These are phyloP conservation scores for Drosophila picticornis DNA, from an alignment of 2,888 invertebrate genomes.

Conservation along the genomic window DNA sequence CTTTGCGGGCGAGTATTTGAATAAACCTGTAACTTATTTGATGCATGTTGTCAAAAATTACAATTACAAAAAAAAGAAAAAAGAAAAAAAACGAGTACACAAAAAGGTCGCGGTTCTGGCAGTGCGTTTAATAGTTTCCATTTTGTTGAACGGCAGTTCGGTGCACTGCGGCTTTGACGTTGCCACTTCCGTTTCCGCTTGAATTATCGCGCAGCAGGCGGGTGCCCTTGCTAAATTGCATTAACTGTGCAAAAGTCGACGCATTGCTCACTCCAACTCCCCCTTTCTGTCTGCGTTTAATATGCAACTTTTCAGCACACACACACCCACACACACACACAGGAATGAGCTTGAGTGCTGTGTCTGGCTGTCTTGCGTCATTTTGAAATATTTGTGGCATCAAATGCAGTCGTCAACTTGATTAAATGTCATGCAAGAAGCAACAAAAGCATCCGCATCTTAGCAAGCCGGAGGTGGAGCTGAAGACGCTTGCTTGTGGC, in stretches of 20 bases:
- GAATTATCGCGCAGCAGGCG: conserved; percentile 76
- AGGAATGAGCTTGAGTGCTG: conserved; percentile 10
- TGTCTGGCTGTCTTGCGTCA: conserved; percentile 73
- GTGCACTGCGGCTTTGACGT: conserved; percentile 71
- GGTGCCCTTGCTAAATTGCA: conserved; percentile 72
- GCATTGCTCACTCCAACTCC: conserved; percentile 1
- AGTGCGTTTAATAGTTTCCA: conserved; percentile 80
- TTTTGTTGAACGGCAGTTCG: conserved; percentile 65
- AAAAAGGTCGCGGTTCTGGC: conserved; percentile 49
- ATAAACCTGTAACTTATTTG: conserved; percentile 63
- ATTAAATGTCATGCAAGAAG: conserved; percentile 82
- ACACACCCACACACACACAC: conserved; percentile 42
- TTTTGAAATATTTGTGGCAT: conserved; percentile 82
- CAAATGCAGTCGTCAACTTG: conserved; percentile 82
- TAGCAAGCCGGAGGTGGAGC: conserved; percentile 8
- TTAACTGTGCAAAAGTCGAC: conserved; percentile 75
- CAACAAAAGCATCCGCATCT: conserved; percentile 66
- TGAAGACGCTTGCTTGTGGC: conserved; percentile 27
- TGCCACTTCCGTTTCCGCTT: conserved; percentile 81
- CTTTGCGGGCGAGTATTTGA: conserved; percentile 61
- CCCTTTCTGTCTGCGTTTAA: conserved; percentile 73
- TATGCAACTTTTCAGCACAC: conserved; percentile 73
- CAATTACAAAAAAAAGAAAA: conserved; percentile 31
- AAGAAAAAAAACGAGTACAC: conserved; percentile 6
- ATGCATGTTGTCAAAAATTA: conserved; percentile 66